A percentile compares a stretch with the other conserved stretches of the same genome.
Conservation (phyloP, 2,113 vertebrate species). For the Cyanistes caeruleus region DNA sequence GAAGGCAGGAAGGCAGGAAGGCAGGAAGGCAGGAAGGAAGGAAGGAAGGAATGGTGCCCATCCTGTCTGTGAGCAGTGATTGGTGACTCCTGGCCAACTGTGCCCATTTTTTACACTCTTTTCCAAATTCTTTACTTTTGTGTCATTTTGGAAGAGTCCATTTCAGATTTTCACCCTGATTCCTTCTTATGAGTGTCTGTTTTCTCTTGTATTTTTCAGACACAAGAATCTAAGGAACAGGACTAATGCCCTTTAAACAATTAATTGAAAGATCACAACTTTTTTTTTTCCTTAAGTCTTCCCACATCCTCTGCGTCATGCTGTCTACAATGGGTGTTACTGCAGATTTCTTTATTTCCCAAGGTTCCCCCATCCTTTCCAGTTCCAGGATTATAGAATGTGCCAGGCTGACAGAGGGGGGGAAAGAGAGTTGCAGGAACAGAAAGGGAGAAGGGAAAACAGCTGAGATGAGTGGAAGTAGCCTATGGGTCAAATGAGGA, state of each 20-base stretch:
- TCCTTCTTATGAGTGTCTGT: neutral
- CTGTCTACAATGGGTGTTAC: neutral
- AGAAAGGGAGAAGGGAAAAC: neutral
- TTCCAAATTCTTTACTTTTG: neutral
- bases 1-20: too few species aligned
- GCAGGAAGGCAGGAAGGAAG: too few species aligned
- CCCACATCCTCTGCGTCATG: rapidly evolving
- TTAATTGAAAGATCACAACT: neutral
- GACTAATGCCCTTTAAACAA: neutral
- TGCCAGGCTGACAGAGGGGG: neutral
- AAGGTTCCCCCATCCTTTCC: neutral
- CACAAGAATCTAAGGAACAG: neutral
- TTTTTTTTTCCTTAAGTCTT: neutral
- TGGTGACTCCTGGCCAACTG: neutral
- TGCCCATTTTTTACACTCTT: neutral
- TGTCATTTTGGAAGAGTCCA: neutral
- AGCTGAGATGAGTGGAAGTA: neutral
- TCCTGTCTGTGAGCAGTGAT: neutral
- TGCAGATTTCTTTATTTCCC: neutral
- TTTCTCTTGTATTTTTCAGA: neutral
- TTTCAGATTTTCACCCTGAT: neutral
- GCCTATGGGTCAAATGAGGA: neutral
- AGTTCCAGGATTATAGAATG: neutral
- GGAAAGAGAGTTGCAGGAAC: neutral
- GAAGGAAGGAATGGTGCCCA: too few species aligned